A percentile compares a stretch with the other conserved stretches of the same genome.
These are phyloP conservation scores for Bombus confusus DNA, from an alignment of 1,140 invertebrate genomes.

Conservation along the genomic window DNA sequence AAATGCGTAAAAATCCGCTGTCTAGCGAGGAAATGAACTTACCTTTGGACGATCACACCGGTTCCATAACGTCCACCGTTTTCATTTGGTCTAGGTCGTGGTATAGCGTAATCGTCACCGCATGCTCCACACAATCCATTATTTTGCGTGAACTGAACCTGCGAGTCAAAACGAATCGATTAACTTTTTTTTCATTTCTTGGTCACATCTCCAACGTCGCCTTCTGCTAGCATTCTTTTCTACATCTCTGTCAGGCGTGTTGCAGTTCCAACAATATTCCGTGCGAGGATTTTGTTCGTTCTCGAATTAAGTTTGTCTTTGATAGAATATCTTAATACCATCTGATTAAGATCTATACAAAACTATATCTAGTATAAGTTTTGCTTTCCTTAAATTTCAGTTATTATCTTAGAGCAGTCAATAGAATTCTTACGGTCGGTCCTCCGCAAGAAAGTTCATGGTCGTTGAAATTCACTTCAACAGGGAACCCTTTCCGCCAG, in stretches of 20 bases:
- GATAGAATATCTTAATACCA: background rate
- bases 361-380: background rate
- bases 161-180: background rate
- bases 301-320: background rate
- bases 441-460: conserved; percentile 88
- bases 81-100: conserved; percentile 83
- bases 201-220: background rate
- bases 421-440: conserved; percentile 24
- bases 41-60: conserved; percentile 78
- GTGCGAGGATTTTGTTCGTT: background rate
- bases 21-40: background rate
- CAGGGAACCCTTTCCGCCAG: conserved; percentile 89
- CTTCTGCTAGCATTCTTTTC: background rate
- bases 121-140: conserved; percentile 77
- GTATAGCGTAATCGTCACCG: conserved; percentile 75
- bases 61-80: conserved; percentile 82
- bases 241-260: background rate
- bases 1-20: no score
- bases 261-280: background rate
- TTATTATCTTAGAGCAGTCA: background rate
- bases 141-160: conserved; percentile 60
- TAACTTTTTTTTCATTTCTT: background rate
- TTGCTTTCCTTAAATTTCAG: background rate
- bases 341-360: background rate
- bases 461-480: conserved; percentile 87